phyloP scores from a whole-genome alignment of 64 coral and sea anemone species.

The Montipora sp. region DNA sequence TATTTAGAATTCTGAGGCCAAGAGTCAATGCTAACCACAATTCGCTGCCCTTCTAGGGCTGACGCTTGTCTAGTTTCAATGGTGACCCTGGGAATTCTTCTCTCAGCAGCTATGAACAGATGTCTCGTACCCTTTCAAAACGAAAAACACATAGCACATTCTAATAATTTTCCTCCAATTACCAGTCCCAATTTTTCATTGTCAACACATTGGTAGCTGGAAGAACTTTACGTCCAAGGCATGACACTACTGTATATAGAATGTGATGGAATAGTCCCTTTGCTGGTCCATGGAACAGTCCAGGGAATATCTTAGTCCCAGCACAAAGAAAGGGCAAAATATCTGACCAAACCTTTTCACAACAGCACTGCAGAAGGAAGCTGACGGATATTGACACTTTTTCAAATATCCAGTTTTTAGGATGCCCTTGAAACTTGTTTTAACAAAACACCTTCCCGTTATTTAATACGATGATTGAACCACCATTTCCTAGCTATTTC shows the following conservation, averaged over 20 bases:
- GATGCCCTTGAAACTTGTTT: no score
- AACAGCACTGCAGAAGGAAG: no score
- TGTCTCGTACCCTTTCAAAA: slow-evolving; percentile 76
- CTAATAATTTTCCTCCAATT: neutral
- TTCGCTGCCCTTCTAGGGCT: slow-evolving; percentile 77
- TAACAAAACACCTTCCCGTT: no score
- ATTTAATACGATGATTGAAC: no score
- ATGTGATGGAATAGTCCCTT: neutral
- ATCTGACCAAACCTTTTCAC: no score
- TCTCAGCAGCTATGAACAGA: slow-evolving; percentile 93
- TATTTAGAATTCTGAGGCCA: slow-evolving; percentile 93
- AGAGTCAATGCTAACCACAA: slow-evolving; percentile 97
- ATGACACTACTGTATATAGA: neutral
- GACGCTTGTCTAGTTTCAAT: slow-evolving; percentile 93
- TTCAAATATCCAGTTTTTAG: no score
- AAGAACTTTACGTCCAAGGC: neutral
- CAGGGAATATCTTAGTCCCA: no score
- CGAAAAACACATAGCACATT: neutral
- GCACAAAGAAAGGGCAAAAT: no score
- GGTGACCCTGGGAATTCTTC: slow-evolving; percentile 81
- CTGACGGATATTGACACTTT: no score
- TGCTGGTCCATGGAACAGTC: no score
- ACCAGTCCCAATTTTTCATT: neutral
- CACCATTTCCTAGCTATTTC: no score
- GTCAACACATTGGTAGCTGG: neutral